Evolutionary conservation across 2,888 invertebrate genomes (phyloP).

Genomic region (Theretra japonica): DNA sequence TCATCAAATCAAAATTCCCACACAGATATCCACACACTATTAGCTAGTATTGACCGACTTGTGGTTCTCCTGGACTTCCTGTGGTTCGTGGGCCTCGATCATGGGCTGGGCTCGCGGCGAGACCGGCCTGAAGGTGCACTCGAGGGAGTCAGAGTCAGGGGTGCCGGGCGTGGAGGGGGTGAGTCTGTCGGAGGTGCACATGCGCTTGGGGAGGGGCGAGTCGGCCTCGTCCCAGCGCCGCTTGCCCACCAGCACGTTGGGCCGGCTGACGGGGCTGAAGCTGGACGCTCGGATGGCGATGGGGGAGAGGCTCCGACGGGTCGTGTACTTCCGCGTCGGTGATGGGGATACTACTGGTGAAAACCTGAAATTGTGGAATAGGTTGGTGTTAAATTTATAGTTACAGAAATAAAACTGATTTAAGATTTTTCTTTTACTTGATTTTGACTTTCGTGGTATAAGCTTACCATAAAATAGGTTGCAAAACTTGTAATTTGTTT

Average conservation of each 20-base stretch:
- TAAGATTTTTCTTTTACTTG: no score
- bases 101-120: constrained; percentile 73
- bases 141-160: constrained; percentile 77
- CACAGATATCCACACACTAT: constrained; percentile 48
- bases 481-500: no score
- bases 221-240: constrained; percentile 87
- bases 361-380: constrained; percentile 63
- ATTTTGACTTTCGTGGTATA: no score
- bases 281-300: constrained; percentile 92
- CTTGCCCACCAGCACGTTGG: constrained; percentile 83
- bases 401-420: neutral
- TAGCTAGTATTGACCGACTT: constrained; percentile 77
- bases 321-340: constrained; percentile 93
- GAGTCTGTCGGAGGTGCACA: constrained; percentile 67
- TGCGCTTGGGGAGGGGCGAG: constrained; percentile 72
- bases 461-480: no score
- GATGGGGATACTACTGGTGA: constrained; percentile 90
- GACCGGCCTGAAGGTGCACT: constrained; percentile 81
- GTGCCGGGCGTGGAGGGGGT: constrained; percentile 76
- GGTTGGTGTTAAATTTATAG: neutral
- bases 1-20: constrained; percentile 44
- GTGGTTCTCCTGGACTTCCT: constrained; percentile 54
- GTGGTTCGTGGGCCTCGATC: constrained; percentile 58
- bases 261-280: constrained; percentile 87
- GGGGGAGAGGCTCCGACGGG: constrained; percentile 94